Base-by-base conservation (phyloP, 2,888 invertebrate genomes). In the Drosophila incognita region DNA sequence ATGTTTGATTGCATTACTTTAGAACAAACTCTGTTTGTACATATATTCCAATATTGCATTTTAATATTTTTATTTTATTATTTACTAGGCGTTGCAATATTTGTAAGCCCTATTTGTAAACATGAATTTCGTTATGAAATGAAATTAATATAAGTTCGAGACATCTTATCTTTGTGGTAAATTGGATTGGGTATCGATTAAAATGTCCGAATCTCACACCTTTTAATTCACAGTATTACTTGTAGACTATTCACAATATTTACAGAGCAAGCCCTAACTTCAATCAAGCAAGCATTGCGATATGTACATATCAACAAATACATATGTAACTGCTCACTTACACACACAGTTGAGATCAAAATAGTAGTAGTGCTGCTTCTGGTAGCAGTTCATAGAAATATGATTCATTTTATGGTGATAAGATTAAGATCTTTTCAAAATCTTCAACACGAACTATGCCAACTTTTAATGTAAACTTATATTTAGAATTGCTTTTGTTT, bases 181-280 rank as follows among this genome's bases (percentile, higher is more conserved):
- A 18, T 24, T 31, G 0, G 13, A 31, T 27, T 27, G 8, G n/a
- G n/a, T 5, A 8, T 18, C 27, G 18, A 8, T 33, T 21, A 5
- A 15, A 31, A 33, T 18, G 21, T 31, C 21, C 4, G 27, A 61
- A 77, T 70, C 77, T 70, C 63, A 73, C 70, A 63, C 68, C 52
- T 61, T 62, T n/a, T n/a, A 35, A 31, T 5, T 46, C 8, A 0
- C 6, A 18, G 29, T 51, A 4, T 13, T 57, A 51, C 10, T 21
- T 46, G 27, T 58, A 38, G 8, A 27, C n/a, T 40, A 35, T 42
- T 61, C 10, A 13, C 18, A 4, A 6, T 36, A 18, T 35, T 54
- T 18, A 54, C 10, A 24, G 2, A 52, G 38, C 38, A 5, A 49
- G 18, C 29, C 49, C 54, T 10, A 60, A 18, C 31, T 36, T 27